Conservation (phyloP, 2,888 invertebrate species). For the Xylocampa areola region DNA sequence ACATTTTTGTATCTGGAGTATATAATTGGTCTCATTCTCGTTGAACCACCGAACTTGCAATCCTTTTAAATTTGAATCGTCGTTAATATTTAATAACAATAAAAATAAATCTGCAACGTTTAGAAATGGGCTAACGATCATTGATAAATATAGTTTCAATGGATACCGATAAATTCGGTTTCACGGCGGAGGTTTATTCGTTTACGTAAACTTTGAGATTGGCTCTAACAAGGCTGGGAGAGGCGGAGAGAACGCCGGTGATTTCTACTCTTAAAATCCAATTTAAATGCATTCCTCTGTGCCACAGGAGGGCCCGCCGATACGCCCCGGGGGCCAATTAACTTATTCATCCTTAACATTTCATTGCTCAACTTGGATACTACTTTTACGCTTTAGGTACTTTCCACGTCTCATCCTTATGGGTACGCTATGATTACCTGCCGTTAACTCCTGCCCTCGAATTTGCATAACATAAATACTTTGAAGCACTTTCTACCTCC, state of each 20-base stretch:
- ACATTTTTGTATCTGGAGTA: too few relatives aligned
- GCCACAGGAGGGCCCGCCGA: constrained; percentile 87
- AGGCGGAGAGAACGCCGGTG: constrained; percentile 83
- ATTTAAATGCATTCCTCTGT: constrained; percentile 90
- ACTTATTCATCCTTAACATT: constrained; percentile 90
- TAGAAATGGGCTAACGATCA: constrained; percentile 43
- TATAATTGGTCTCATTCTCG: too few relatives aligned
- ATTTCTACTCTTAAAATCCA: constrained; percentile 90
- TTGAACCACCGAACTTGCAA: constrained; percentile 8
- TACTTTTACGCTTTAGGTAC: constrained; percentile 71
- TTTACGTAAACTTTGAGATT: constrained; percentile 89
- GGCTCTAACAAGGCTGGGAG: constrained; percentile 87
- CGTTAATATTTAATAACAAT: constrained; percentile 29
- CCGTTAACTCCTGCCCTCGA: constrained; percentile 49
- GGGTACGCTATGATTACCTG: constrained; percentile 56
- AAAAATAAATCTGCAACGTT: constrained; percentile 41
- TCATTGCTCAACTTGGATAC: constrained; percentile 86
- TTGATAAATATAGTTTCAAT: constrained; percentile 69
- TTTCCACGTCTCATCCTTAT: constrained; percentile 67
- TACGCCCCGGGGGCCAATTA: constrained; percentile 88
- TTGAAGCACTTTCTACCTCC: constrained; percentile 9
- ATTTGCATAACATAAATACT: constrained; percentile 57
- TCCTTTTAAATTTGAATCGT: too few relatives aligned
- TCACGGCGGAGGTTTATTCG: constrained; percentile 85
- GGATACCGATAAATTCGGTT: constrained; percentile 85